Base-by-base conservation (phyloP, 2,888 invertebrate genomes). In the Plebejus melissa region DNA sequence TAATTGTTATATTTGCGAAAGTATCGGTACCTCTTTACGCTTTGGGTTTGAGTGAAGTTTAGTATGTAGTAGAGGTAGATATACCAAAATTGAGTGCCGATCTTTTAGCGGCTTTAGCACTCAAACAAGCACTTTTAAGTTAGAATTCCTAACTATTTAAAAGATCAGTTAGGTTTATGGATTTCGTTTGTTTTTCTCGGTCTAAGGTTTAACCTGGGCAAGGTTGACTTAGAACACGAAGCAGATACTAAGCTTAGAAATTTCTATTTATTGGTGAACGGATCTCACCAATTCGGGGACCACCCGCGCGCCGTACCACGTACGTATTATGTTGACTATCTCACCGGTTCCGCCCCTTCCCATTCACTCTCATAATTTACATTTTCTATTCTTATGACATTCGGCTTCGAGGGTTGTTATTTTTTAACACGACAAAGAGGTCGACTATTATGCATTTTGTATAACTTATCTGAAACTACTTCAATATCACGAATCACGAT, bases 251-350 rank as follows among this genome's bases (percentile, higher is more conserved):
- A 22, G 22, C 22, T 22, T 22, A 22, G n/a, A 28, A 9, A 58
- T 9, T 9, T 9, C 28, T 4, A 28, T 2, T 28, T 71, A 46
- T 28, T 46, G 9, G 41, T 46, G 46, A 22, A 72, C 72, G 72
- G 46, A 71, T 41, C 71, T 46, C 71, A n/a, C 38, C 4, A 54
- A 38, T 36, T 38, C 13, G 6, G 58, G 76, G 93, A 93, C 93
- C 93, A 93, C 93, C 91, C 93, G 88, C 81, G 88, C 84, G 89
- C 89, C 87, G 81, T 81, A 82, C 86, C 90, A 90, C 91, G 91
- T 88, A 88, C 89, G 86, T 85, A 91, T 91, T 91, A 90, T 88
- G 75, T 70, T 69, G 75, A 86, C 86, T 88, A 90, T 90, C 89
- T 89, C 91, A 88, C 88, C 77, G 79, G 83, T 81, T 83, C 86